phyloP scores from a whole-genome alignment of 23 tunicate species.

The Oikopleura dioica region DNA sequence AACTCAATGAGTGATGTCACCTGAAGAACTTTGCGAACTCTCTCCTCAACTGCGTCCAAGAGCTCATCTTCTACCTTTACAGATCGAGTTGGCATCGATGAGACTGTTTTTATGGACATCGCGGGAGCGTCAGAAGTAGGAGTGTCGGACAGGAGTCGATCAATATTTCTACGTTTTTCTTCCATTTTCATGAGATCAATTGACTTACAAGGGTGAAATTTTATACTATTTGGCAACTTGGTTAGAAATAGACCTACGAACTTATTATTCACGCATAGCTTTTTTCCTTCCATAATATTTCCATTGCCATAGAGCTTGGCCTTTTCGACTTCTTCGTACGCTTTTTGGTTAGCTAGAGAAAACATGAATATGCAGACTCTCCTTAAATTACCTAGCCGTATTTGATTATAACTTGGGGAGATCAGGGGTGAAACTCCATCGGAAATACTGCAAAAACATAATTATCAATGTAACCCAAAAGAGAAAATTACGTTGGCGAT shows the following conservation, averaged over 20 bases:
- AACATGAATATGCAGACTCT: too few relatives aligned
- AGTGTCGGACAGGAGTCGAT: neutral
- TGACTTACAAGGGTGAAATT: too few relatives aligned
- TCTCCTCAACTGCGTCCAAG: neutral
- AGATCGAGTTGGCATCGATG: too few relatives aligned
- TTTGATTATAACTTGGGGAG: neutral
- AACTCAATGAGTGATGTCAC: too few relatives aligned
- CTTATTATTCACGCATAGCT: too few relatives aligned
- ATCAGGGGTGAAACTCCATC: neutral
- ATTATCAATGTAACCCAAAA: neutral
- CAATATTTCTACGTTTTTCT: neutral
- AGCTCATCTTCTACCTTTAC: neutral
- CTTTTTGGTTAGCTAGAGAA: neutral
- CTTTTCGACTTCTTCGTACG: neutral
- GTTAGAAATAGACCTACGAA: too few relatives aligned
- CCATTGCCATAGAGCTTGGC: neutral
- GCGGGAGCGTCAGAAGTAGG: too few relatives aligned
- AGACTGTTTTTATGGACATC: too few relatives aligned
- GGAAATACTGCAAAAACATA: neutral
- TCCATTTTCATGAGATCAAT: neutral
- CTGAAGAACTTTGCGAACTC: neutral
- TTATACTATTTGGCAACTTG: too few relatives aligned
- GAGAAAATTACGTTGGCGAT: neutral
- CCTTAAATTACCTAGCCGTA: neutral
- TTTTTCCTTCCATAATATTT: neutral